Percentiles rank a stretch among this genome's conserved stretches.
Conservation (phyloP, 2,113 vertebrate species). For the Hyaena hyaena region DNA sequence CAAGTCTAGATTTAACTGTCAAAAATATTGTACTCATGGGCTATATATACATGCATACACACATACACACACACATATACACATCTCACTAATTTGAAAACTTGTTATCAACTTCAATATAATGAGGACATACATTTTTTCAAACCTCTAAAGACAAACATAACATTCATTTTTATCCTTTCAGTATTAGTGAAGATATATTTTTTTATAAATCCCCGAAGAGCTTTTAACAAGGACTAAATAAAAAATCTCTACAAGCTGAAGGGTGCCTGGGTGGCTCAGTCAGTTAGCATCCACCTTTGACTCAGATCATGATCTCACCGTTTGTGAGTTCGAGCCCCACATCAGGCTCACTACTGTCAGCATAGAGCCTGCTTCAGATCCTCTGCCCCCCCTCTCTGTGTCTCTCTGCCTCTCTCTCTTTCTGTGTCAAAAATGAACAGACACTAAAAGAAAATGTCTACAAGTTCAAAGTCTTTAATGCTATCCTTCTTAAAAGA, state of each 20-base stretch:
- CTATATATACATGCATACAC: neutral
- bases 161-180: constrained; percentile 39
- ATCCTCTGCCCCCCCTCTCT: too few relatives aligned
- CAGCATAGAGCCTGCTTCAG: too few relatives aligned
- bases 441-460: neutral
- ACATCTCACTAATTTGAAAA: neutral
- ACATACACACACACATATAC: neutral
- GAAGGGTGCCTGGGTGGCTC: too few relatives aligned
- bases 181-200: constrained; percentile 15
- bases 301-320: too few relatives aligned
- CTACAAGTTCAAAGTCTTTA: constrained; percentile 13
- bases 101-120: neutral
- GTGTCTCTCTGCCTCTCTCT: too few relatives aligned
- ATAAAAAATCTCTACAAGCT: neutral
- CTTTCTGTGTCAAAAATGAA: too few relatives aligned
- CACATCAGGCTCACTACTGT: too few relatives aligned
- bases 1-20: neutral
- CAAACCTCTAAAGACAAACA: constrained; percentile 28
- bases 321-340: too few relatives aligned
- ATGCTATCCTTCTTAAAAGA: constrained; percentile 25
- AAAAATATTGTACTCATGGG: neutral
- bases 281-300: too few relatives aligned
- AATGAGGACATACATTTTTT: neutral
- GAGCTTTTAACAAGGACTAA: constrained; percentile 36
- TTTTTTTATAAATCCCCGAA: constrained; percentile 43